phyloP scores from a whole-genome alignment of 2,797 vertebrate species.

The Basileuterus tristriatus region DNA sequence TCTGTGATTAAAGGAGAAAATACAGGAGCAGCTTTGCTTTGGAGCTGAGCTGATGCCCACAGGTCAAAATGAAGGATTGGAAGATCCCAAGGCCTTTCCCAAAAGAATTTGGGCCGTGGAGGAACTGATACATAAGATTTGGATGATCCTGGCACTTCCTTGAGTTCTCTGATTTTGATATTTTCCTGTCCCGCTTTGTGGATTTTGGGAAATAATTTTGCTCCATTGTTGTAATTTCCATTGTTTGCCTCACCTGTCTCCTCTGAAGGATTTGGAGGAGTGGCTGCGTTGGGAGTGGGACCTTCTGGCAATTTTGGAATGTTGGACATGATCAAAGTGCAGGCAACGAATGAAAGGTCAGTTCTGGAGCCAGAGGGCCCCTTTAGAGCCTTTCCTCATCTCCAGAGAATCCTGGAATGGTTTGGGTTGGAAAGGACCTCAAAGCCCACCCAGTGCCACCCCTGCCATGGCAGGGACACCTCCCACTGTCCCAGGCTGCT shows the following conservation, averaged over 20 bases:
- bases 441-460: no score
- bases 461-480: no score
- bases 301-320: neutral
- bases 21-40: neutral
- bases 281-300: neutral
- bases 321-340: accelerated
- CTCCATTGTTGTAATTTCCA: accelerated
- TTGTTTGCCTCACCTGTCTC: neutral
- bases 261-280: neutral
- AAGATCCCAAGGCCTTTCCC: neutral
- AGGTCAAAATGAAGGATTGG: neutral
- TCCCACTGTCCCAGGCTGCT: no score
- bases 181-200: neutral
- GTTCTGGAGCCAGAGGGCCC: neutral
- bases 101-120: neutral
- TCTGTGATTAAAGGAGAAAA: neutral
- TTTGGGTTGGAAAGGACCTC: no score
- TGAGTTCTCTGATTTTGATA: neutral
- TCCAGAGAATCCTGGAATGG: neutral
- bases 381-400: neutral
- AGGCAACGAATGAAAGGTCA: accelerated
- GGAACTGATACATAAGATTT: accelerated
- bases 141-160: neutral
- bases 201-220: neutral
- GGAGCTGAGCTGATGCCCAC: neutral